Conservation (phyloP, 1,140 invertebrate genomes). For the Procambarus virginalis region DNA sequence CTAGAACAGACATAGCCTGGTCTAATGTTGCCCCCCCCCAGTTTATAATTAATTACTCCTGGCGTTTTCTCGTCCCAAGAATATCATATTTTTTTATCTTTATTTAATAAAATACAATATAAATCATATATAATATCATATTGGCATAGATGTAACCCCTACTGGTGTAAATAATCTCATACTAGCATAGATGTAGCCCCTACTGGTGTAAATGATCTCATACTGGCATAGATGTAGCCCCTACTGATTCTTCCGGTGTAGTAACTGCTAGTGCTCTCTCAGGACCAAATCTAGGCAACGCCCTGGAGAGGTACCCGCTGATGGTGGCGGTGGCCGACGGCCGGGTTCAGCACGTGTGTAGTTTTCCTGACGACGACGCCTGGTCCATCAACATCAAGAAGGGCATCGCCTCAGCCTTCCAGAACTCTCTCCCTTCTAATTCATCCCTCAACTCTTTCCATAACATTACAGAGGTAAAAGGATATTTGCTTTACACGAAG, state of each 20-base stretch:
- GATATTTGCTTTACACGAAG: neutral
- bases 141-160: too few species aligned
- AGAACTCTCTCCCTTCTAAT: constrained; percentile 56
- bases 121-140: too few species aligned
- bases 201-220: too few species aligned
- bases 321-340: constrained; percentile 59
- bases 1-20: too few species aligned
- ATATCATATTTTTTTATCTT: too few species aligned
- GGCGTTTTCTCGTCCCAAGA: too few species aligned
- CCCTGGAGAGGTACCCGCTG: constrained; percentile 52
- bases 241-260: neutral
- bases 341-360: constrained; percentile 52
- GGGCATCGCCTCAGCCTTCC: constrained; percentile 61
- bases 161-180: too few species aligned
- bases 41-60: too few species aligned
- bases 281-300: neutral
- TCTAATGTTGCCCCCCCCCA: too few species aligned
- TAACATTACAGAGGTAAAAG: constrained; percentile 52
- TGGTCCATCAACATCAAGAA: constrained; percentile 66
- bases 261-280: neutral
- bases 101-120: too few species aligned
- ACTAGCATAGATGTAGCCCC: too few species aligned
- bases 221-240: too few species aligned
- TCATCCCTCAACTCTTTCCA: constrained; percentile 30
- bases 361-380: constrained; percentile 43